phyloP scores from a whole-genome alignment of 2,888 invertebrate genomes.

The Drosophila flavopinicola region DNA sequence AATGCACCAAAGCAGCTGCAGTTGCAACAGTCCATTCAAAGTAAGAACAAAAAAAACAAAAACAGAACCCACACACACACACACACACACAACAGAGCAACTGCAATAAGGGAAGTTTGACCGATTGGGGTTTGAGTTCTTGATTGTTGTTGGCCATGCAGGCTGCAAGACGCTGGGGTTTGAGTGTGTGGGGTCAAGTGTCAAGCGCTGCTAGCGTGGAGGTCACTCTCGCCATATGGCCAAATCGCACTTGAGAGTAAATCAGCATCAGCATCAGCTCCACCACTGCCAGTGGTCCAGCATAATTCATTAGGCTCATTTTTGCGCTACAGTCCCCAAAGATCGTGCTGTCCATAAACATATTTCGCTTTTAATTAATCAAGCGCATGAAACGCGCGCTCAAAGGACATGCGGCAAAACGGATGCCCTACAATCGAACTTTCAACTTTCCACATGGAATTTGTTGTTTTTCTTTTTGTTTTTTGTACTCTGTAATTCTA shows the following conservation, averaged over 20 bases:
- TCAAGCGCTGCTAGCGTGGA: too few species aligned
- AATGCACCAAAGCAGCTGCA: constrained; percentile 69
- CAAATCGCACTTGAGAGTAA: constrained; percentile 43
- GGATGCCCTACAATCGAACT: constrained; percentile 72
- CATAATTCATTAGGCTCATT: constrained; percentile 64
- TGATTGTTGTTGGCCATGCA: constrained; percentile 9
- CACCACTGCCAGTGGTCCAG: constrained; percentile 20
- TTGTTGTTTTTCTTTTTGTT: constrained; percentile 22
- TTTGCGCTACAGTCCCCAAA: constrained; percentile 51
- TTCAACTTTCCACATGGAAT: constrained; percentile 71
- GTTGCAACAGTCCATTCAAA: constrained; percentile 32
- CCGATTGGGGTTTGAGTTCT: constrained; percentile 9
- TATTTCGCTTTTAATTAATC: constrained; percentile 77
- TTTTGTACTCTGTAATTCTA: constrained; percentile 46
- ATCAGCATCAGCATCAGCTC: constrained; percentile 37
- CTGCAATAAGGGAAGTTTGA: constrained; percentile 50
- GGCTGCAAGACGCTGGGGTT: constrained; percentile 2
- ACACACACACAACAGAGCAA: constrained; percentile 36
- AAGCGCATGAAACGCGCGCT: constrained; percentile 56
- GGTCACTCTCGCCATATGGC: constrained; percentile 28
- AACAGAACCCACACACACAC: constrained; percentile 12
- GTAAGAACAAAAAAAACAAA: constrained; percentile 40
- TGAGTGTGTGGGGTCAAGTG: constrained; percentile 34
- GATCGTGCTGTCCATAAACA: constrained; percentile 58
- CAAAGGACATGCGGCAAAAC: constrained; percentile 56